phyloP scores from a whole-genome alignment of 2,888 invertebrate genomes.

The Autographa gamma region DNA sequence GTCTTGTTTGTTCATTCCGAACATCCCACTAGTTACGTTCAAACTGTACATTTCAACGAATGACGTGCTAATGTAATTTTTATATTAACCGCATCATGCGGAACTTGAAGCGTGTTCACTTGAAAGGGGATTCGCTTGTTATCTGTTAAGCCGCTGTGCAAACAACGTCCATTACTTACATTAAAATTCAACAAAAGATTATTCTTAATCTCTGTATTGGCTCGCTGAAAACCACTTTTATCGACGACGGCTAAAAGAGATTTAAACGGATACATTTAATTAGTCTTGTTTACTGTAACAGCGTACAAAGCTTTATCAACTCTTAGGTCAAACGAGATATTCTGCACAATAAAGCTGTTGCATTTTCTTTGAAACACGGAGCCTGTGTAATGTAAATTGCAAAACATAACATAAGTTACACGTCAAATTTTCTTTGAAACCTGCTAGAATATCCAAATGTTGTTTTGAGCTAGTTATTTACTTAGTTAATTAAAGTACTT shows the following conservation, averaged over 20 bases:
- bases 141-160: constrained; percentile 26
- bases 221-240: constrained; percentile 31
- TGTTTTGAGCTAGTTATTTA: background rate
- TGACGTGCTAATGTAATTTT: constrained; percentile 56
- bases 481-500: constrained; percentile 1
- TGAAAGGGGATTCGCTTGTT: constrained; percentile 30
- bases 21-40: constrained; percentile 66
- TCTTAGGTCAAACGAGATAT: constrained; percentile 9
- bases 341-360: background rate
- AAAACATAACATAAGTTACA: constrained; percentile 13
- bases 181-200: constrained; percentile 40
- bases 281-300: constrained; percentile 34
- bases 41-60: constrained; percentile 67
- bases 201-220: constrained; percentile 38
- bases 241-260: constrained; percentile 22
- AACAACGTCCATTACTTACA: constrained; percentile 35
- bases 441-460: background rate
- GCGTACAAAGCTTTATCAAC: constrained; percentile 14
- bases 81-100: constrained; percentile 40
- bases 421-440: background rate
- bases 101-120: constrained; percentile 41
- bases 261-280: constrained; percentile 37
- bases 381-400: constrained; percentile 6
- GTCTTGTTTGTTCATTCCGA: constrained; percentile 69
- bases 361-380: background rate